Base-by-base conservation (phyloP, 2,797 vertebrate species). In the Karalla daura region DNA sequence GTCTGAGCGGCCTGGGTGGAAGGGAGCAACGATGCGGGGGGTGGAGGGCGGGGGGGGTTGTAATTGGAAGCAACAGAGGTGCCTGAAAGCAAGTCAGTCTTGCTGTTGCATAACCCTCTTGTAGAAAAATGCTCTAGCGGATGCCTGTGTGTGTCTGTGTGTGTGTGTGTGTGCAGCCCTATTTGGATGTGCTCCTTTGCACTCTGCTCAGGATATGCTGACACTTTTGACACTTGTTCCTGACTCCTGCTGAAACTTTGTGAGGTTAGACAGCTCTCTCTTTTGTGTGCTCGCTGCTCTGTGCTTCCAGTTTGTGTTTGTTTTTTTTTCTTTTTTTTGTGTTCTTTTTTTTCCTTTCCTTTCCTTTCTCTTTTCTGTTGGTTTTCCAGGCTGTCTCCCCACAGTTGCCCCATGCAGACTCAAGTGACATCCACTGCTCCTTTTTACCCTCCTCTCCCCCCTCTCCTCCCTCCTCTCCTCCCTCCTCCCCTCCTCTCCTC, bases 401-500 rank as follows among this genome's bases (percentile, higher is more conserved):
- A 88, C 86, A 88, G 88, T 87, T 79, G 68, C 73, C 71, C 63
- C 81, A 86, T 76, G 80, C 87, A 80, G 86, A 76, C 61, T 86
- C 74, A 76, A 89, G 75, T 86, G 80, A 82, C 75, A 73, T 78
- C 61, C 83, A 76, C 85, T 69, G 72, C 69, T 74, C 60, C 70
- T 67, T 47, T n/a, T 61, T 55, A 27, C 62, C 67, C 54, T 40
- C 63, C 60, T 43, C n/a, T 64, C 37, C 46, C 21, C 20, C 15
- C 21, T 46, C 47, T 30, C n/a, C 52, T 36, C n/a, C 47, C n/a
- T n/a, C 37, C 46, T 32, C 20, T 17, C 21, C 49, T 45, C 33
- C n/a, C 52, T 36, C n/a, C 47, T 45, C 64, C 46, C 35, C 10
- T 1, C 53, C 70, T 80, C 15, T 61, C 63, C 75, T 64, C 80